Percentiles rank a stretch among this genome's conserved stretches.
Evolutionary conservation across 2,888 invertebrate species (phyloP).

Genomic region (Micoletzkya japonica): DNA sequence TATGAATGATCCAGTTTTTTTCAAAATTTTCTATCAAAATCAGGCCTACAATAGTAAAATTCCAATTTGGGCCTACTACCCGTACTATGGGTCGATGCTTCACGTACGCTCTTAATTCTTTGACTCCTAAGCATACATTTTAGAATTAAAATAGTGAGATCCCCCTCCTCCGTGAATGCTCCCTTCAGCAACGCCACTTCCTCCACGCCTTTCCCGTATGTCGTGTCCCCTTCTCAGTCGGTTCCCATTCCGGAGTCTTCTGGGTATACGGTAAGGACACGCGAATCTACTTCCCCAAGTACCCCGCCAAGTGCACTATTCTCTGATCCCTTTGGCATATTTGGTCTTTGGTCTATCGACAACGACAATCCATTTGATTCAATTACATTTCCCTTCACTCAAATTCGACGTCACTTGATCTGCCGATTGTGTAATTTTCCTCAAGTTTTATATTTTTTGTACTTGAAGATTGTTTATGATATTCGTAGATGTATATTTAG

Average conservation of each 20-base stretch:
- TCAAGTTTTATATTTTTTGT: not conserved
- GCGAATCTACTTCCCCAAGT: conserved; percentile 61
- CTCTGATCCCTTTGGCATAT: conserved; percentile 25
- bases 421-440: not conserved
- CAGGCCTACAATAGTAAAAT: too few species aligned
- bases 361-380: not conserved
- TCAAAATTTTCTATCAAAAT: too few species aligned
- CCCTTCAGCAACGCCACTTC: conserved; percentile 60
- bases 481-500: too few species aligned
- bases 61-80: too few species aligned
- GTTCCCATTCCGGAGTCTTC: conserved; percentile 55
- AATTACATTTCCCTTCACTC: too few species aligned
- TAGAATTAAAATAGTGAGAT: not conserved
- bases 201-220: conserved; percentile 59
- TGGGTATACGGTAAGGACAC: conserved; percentile 62
- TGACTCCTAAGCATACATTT: not conserved
- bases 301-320: conserved; percentile 60
- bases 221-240: conserved; percentile 54
- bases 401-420: too few species aligned
- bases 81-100: too few species aligned
- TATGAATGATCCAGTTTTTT: too few species aligned
- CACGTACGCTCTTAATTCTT: too few species aligned
- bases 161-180: not conserved
- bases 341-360: not conserved
- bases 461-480: not conserved